phyloP scores from a whole-genome alignment of 2,113 vertebrate species.

The Saccopteryx leptura region DNA sequence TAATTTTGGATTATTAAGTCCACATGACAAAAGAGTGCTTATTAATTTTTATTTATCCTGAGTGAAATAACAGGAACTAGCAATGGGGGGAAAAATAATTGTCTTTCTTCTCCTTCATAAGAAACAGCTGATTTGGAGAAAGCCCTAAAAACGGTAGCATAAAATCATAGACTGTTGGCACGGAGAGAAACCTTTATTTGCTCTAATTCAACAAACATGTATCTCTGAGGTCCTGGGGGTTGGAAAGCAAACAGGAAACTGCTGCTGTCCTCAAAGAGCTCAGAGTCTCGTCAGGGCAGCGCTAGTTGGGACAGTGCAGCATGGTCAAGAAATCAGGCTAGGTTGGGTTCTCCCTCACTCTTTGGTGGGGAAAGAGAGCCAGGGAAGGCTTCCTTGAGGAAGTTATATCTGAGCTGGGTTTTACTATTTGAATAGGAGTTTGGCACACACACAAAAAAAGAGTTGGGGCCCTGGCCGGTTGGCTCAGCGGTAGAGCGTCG shows the following conservation, averaged over 20 bases:
- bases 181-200: background rate
- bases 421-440: constrained; percentile 45
- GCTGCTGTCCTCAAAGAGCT: background rate
- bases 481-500: too few relatives aligned
- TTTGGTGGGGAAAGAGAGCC: background rate
- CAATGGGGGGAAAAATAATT: constrained; percentile 77
- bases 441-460: background rate
- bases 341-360: background rate
- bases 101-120: constrained; percentile 78
- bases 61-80: constrained; percentile 83
- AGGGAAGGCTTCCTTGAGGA: background rate
- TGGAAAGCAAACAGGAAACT: background rate
- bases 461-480: too few relatives aligned
- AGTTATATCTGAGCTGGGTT: constrained; percentile 6
- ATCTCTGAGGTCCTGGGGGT: background rate
- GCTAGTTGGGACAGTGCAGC: background rate
- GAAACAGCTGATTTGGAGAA: constrained; percentile 79
- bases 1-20: constrained; percentile 86
- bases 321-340: background rate
- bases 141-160: constrained; percentile 4
- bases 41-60: constrained; percentile 88
- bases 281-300: background rate
- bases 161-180: constrained; percentile 2
- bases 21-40: constrained; percentile 80
- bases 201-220: constrained; percentile 14